Evolutionary conservation across 2,113 vertebrate genomes (phyloP).

Genomic region (Xerus inauris): DNA sequence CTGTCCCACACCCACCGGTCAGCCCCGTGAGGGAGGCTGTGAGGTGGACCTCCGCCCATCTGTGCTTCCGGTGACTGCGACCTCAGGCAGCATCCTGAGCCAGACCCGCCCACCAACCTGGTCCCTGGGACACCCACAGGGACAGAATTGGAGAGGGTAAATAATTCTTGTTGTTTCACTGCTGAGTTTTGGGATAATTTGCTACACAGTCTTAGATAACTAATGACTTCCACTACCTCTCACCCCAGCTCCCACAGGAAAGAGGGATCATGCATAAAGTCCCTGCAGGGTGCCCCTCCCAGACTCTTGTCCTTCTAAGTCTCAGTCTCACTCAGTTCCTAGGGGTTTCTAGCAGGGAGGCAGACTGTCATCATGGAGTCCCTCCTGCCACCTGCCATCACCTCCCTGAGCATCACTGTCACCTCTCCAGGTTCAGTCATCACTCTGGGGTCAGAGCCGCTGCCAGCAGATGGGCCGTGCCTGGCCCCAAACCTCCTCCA

Average conservation of each 20-base stretch:
- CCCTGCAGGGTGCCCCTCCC: background rate
- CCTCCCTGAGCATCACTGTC: background rate
- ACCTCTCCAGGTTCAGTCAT: background rate
- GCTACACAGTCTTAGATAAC: background rate
- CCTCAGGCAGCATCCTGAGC: background rate
- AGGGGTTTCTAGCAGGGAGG: background rate
- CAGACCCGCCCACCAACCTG: background rate
- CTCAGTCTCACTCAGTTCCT: background rate
- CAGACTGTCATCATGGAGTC: background rate
- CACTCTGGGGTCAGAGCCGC: background rate
- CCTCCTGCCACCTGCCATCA: background rate
- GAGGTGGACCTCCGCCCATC: background rate
- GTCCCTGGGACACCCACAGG: too few species aligned
- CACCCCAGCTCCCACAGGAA: background rate
- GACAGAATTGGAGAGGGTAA: background rate
- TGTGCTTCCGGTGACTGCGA: background rate
- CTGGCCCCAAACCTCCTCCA: background rate
- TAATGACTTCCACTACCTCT: background rate
- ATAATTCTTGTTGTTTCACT: background rate
- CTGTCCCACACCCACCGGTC: background rate
- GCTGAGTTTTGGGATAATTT: background rate
- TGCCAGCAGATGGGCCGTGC: background rate
- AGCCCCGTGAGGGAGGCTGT: background rate
- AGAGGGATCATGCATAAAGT: background rate
- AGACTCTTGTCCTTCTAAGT: background rate